Base-by-base conservation (phyloP, 2,113 vertebrate species). In the Vicugna pacos region DNA sequence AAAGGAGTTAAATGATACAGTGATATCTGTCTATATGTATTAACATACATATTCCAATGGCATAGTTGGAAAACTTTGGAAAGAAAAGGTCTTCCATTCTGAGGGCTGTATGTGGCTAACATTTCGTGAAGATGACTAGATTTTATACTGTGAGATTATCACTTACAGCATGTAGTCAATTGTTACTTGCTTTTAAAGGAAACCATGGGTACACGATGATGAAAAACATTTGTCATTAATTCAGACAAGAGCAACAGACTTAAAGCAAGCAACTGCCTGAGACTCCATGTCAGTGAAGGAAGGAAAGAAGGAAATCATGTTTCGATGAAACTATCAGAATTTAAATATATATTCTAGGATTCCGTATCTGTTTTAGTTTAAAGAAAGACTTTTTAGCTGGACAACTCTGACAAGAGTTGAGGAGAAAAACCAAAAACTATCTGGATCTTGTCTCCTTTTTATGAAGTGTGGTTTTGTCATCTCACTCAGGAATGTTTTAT, bases 401-500 rank as follows among this genome's bases (percentile, higher is more conserved):
- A 48, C 94, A 96, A 77, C 92, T 94, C 91, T 97, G 85, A 98
- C 98, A 98, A 85, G 72, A 97, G 93, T 92, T 95, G 90, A 94
- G 89, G 97, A 98, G 76, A 95, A 38, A 95, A 98, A 90, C 76
- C 58, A 79, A 97, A 95, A 70, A 75, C 91, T 97, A 87, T 91
- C 96, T 97, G 96, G 93, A 92, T 95, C 90, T 94, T 97, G 96
- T 98, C 97, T 98, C 20, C 89, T 65, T 91, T 95, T 95, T 75
- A 91, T 98, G 72, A 95, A 95, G 85, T 97, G 94, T 95, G 95
- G 97, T 98, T 97, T 98, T 97, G 96, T 98, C 88, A 96, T 96
- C 97, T 98, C 97, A 97, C 85, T 97, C 50, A 98, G 97, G 96
- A 98, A 98, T 98, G 97, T 98, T 98, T 98, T 90, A 97, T 98